Evolutionary conservation across 2,888 invertebrate genomes (phyloP).

Genomic region (Standfussiana lucernea): DNA sequence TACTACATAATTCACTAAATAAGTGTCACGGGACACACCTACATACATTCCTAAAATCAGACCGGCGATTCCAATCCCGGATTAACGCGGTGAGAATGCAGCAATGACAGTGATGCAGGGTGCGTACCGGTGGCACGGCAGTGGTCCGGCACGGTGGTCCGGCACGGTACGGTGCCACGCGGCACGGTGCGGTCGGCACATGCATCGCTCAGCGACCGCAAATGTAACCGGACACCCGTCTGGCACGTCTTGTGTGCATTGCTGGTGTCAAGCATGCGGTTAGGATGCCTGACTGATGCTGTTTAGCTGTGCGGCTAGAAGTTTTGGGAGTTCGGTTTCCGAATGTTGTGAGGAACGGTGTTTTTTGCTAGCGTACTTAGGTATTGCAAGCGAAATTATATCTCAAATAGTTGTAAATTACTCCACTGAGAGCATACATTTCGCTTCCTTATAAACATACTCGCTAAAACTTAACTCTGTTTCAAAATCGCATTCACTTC

Average conservation of each 20-base stretch:
- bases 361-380: neutral
- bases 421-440: neutral
- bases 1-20: neutral
- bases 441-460: neutral
- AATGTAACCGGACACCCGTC: constrained; percentile 78
- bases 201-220: constrained; percentile 77
- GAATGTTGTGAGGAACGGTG: neutral
- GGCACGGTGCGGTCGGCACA: constrained; percentile 62
- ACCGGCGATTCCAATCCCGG: constrained; percentile 57
- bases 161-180: constrained; percentile 39
- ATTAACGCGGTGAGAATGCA: constrained; percentile 65
- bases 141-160: constrained; percentile 44
- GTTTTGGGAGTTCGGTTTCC: neutral
- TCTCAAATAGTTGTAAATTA: neutral
- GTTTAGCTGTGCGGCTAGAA: constrained; percentile 23
- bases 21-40: neutral
- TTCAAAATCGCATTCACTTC: neutral
- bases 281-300: constrained; percentile 52
- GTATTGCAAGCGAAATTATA: neutral
- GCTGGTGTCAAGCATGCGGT: constrained; percentile 56
- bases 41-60: constrained; percentile 56
- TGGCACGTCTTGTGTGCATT: constrained; percentile 66
- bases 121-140: constrained; percentile 54
- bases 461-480: neutral
- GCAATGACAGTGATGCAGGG: constrained; percentile 70